Conservation (phyloP, 2,888 invertebrate genomes). For the Agrilus cyanescens region DNA sequence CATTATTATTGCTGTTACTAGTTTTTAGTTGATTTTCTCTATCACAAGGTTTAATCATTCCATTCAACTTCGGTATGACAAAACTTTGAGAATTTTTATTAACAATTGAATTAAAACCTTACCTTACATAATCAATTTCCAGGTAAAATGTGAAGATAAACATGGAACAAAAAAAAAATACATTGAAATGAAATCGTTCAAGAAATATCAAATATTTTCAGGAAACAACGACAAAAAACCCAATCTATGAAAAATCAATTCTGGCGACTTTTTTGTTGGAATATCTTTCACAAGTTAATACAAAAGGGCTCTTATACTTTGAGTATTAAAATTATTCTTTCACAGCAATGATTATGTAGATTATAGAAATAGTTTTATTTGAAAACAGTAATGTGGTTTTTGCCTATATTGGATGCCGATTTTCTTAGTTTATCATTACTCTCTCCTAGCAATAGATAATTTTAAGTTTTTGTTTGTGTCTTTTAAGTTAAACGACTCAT, state of each 20-base stretch:
- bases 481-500: too few relatives aligned
- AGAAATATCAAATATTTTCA: not conserved
- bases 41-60: constrained; percentile 2
- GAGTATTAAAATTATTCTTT: too few relatives aligned
- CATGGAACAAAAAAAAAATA: constrained; percentile 13
- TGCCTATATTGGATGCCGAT: too few relatives aligned
- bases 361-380: too few relatives aligned
- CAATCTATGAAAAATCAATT: too few relatives aligned
- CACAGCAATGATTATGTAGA: too few relatives aligned
- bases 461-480: too few relatives aligned
- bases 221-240: not conserved
- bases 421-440: too few relatives aligned
- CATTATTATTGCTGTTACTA: constrained; percentile 6
- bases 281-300: constrained; percentile 1
- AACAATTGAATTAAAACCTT: constrained; percentile 30
- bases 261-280: too few relatives aligned
- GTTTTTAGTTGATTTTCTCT: constrained; percentile 3
- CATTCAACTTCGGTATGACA: constrained; percentile 22
- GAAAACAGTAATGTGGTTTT: too few relatives aligned
- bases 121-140: constrained; percentile 36
- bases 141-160: constrained; percentile 7
- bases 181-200: constrained; percentile 2
- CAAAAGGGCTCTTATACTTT: not conserved
- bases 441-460: too few relatives aligned
- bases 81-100: constrained; percentile 15